phyloP scores from a whole-genome alignment of 2,797 vertebrate genomes.

The Furcifer pardalis region DNA sequence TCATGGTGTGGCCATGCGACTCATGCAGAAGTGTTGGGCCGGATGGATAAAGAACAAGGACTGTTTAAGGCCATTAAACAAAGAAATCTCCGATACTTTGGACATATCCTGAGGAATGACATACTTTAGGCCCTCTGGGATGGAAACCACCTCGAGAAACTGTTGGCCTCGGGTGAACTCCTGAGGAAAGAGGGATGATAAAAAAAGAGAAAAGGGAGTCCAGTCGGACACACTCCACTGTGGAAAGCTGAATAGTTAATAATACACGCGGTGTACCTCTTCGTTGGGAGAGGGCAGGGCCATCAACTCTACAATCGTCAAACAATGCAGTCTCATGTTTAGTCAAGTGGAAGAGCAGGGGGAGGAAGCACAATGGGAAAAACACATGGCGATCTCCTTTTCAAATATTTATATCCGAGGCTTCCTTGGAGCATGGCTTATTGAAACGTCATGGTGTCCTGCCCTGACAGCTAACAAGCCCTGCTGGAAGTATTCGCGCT shows the following conservation, averaged over 20 bases:
- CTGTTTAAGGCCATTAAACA: no score
- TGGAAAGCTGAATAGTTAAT: neutral
- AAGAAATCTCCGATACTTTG: no score
- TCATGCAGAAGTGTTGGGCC: no score
- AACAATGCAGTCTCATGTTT: slow-evolving; percentile 55
- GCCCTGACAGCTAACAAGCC: neutral
- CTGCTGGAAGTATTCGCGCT: neutral
- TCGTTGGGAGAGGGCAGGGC: neutral
- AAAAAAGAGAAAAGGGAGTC: neutral
- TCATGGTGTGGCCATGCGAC: no score
- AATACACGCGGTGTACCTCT: neutral
- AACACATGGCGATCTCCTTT: slow-evolving; percentile 57
- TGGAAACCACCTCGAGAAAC: neutral
- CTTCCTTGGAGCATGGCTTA: slow-evolving; percentile 50
- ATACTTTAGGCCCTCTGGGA: slow-evolving; percentile 16
- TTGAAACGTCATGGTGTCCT: slow-evolving; percentile 48
- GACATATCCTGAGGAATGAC: no score
- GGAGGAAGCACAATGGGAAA: slow-evolving; percentile 40
- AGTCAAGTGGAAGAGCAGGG: slow-evolving; percentile 44
- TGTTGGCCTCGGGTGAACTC: neutral
- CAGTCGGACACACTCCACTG: neutral
- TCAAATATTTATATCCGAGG: slow-evolving; percentile 71
- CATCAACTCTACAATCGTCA: neutral
- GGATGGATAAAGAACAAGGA: no score
- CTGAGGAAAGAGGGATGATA: neutral